Conservation (phyloP, 1,140 invertebrate genomes). For the Mizuhopecten yessoensis region DNA sequence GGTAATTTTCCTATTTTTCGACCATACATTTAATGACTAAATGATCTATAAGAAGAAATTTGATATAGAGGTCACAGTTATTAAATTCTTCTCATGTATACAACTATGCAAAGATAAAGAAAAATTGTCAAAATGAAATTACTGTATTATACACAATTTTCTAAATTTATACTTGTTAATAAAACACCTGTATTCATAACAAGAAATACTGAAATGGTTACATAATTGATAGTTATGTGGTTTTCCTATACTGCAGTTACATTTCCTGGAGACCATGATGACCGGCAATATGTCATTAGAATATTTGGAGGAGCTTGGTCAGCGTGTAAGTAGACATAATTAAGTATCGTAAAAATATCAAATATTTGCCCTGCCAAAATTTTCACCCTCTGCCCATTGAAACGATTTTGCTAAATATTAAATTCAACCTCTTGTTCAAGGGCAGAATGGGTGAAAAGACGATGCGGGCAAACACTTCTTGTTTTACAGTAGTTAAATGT, state of each 20-base stretch:
- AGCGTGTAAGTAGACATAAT: constrained; percentile 44
- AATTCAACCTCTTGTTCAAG: neutral
- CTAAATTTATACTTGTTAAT: too few relatives aligned
- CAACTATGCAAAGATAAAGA: too few relatives aligned
- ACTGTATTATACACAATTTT: too few relatives aligned
- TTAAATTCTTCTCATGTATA: too few relatives aligned
- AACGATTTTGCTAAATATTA: neutral
- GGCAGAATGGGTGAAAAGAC: neutral
- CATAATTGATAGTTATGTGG: too few relatives aligned
- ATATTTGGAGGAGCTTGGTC: constrained; percentile 54
- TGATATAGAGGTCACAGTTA: too few relatives aligned
- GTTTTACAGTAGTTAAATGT: neutral
- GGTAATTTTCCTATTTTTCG: too few relatives aligned
- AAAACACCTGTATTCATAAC: too few relatives aligned
- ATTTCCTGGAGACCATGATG: constrained; percentile 54
- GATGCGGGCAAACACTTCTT: neutral
- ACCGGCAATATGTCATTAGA: constrained; percentile 62
- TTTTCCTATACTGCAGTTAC: constrained; percentile 50
- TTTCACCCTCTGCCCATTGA: neutral
- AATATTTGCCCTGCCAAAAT: neutral
- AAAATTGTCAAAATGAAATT: too few relatives aligned
- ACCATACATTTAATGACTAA: too few relatives aligned
- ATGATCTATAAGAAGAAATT: too few relatives aligned
- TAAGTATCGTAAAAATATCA: neutral
- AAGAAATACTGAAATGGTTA: too few relatives aligned